Evolutionary conservation across 2,797 vertebrate genomes (phyloP).

Genomic region (Apodemus agrarius): DNA sequence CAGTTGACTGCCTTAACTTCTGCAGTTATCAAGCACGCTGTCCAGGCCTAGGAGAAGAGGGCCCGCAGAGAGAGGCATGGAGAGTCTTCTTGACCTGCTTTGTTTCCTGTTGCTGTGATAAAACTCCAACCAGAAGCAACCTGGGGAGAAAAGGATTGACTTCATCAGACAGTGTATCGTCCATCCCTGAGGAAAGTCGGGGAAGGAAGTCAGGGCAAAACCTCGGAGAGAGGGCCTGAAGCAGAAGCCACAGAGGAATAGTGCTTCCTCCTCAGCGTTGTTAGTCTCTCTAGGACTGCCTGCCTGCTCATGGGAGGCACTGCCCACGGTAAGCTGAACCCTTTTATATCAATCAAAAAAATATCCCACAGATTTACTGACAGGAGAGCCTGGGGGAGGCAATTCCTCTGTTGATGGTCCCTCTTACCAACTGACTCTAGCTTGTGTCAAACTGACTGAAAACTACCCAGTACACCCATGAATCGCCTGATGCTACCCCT

Average conservation of each 20-base stretch:
- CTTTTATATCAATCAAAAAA: not conserved
- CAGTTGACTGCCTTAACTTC: too few species aligned
- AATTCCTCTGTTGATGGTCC: too few species aligned
- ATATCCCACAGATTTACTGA: not conserved
- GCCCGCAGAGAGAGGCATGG: not conserved
- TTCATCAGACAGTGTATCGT: not conserved
- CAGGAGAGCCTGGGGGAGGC: not conserved
- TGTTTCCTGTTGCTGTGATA: not conserved
- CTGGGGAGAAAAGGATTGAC: not conserved
- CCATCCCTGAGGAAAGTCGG: not conserved
- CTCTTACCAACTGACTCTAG: not conserved
- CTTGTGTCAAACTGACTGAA: not conserved
- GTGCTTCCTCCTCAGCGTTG: not conserved
- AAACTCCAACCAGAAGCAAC: not conserved
- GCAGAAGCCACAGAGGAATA: not conserved
- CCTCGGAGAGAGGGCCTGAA: not conserved
- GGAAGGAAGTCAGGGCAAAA: not conserved
- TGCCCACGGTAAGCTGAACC: not conserved
- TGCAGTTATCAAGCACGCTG: accelerated
- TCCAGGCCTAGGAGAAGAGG: accelerated
- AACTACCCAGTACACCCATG: not conserved
- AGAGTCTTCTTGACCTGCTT: too few species aligned
- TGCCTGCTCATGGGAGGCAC: not conserved
- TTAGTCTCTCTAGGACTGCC: not conserved
- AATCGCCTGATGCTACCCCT: not conserved